Evolutionary conservation across 2,797 vertebrate species (phyloP).

Genomic region (Onychomys arenicola): DNA sequence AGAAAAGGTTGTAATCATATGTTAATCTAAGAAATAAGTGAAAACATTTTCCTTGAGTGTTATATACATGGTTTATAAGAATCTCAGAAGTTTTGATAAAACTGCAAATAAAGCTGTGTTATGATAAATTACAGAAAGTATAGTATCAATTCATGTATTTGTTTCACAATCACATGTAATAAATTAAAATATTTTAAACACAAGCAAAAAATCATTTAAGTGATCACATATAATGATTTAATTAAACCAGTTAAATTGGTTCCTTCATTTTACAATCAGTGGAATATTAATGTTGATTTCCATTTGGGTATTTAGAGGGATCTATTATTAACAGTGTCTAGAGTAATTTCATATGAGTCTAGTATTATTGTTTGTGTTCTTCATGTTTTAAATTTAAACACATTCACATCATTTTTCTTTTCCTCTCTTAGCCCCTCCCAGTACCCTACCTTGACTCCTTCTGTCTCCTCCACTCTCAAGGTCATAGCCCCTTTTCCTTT

Average conservation of each 20-base stretch:
- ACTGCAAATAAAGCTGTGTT: neutral
- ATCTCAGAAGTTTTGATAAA: neutral
- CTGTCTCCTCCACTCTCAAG: neutral
- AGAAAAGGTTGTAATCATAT: too few species aligned
- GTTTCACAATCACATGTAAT: neutral
- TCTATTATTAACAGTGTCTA: neutral
- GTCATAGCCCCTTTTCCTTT: too few species aligned
- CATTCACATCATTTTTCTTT: neutral
- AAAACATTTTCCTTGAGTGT: neutral
- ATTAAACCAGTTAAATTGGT: neutral
- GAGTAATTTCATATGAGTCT: neutral
- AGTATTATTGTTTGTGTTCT: neutral
- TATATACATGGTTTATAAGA: neutral
- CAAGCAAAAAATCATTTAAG: neutral
- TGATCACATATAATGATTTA: neutral
- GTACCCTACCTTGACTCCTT: neutral
- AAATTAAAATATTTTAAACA: constrained; percentile 31
- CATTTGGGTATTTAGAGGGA: neutral
- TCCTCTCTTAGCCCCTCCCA: neutral
- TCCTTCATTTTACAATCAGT: constrained; percentile 3
- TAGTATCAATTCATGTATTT: neutral
- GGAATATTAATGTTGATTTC: neutral
- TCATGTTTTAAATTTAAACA: neutral
- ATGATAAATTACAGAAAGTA: neutral
- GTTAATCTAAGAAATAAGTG: neutral